These are phyloP conservation scores for Nymphalis polychloros DNA, from an alignment of 2,888 invertebrate species.

Conservation along the genomic window DNA sequence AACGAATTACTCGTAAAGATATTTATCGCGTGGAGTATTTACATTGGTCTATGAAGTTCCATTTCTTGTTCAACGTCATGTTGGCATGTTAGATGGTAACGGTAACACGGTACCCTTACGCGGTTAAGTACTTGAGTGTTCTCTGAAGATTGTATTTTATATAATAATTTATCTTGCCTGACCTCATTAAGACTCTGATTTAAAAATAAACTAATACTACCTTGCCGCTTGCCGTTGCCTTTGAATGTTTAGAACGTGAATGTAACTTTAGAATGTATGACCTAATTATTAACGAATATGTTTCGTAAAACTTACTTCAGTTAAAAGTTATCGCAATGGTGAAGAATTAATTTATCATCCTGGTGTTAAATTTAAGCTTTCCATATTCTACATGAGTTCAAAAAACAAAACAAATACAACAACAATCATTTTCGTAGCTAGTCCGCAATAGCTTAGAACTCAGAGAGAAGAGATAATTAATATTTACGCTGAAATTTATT, in stretches of 20 bases:
- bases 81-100: conserved; percentile 42
- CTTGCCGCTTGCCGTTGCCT: background rate
- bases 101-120: conserved; percentile 33
- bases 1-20: conserved; percentile 15
- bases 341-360: conserved; percentile 6
- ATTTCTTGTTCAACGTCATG: conserved; percentile 43
- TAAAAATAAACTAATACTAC: background rate
- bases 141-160: conserved; percentile 13
- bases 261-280: too few species aligned
- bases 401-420: conserved; percentile 34
- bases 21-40: background rate
- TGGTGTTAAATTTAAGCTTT: conserved; percentile 56
- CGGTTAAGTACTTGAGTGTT: conserved; percentile 13
- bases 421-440: conserved; percentile 38
- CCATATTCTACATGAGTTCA: conserved; percentile 50
- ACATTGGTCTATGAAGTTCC: conserved; percentile 10
- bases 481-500: conserved; percentile 2
- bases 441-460: conserved; percentile 33
- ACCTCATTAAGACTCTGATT: background rate
- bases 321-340: conserved; percentile 18
- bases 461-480: conserved; percentile 19
- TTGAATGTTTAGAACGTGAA: background rate
- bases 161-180: background rate
- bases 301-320: conserved; percentile 7
- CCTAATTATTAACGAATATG: background rate